phyloP scores from a whole-genome alignment of 92 coral and sea anemone species.

The Porites evermanni region DNA sequence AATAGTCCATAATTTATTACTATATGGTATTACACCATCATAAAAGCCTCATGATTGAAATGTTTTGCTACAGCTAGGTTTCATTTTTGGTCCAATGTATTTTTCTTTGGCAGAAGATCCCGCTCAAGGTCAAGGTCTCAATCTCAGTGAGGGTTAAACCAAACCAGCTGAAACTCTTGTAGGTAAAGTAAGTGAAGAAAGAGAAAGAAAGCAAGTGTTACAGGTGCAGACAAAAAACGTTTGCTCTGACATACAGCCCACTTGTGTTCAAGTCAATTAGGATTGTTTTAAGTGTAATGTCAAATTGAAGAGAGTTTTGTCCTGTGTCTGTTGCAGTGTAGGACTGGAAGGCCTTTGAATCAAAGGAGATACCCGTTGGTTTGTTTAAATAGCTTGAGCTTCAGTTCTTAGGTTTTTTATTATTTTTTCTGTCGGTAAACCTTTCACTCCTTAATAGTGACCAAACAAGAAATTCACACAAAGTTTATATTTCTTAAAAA shows the following conservation, averaged over 20 bases:
- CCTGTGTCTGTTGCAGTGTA: not conserved
- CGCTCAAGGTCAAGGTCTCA: slow-evolving; percentile 73
- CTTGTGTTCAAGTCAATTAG: not conserved
- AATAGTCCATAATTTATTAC: too few species aligned
- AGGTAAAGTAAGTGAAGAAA: slow-evolving; percentile 76
- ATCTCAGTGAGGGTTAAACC: slow-evolving; percentile 65
- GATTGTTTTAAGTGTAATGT: too few species aligned
- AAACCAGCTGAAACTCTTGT: slow-evolving; percentile 3
- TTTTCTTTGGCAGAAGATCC: slow-evolving; percentile 26
- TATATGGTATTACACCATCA: not conserved
- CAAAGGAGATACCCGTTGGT: too few species aligned
- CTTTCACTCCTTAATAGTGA: too few species aligned
- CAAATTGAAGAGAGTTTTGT: not conserved
- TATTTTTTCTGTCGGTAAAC: too few species aligned
- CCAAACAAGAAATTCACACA: too few species aligned
- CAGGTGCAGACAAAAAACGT: not conserved
- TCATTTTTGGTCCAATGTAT: slow-evolving; percentile 19
- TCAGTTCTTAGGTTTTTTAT: too few species aligned
- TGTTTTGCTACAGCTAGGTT: not conserved
- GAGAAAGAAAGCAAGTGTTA: not conserved
- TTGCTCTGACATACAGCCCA: not conserved
- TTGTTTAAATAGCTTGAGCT: too few species aligned
- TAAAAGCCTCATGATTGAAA: not conserved
- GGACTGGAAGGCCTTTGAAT: too few species aligned
- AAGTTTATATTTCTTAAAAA: too few species aligned